A percentile compares a stretch with the other conserved stretches of the same genome.
These are phyloP conservation scores for roundworm (Caenorhabditis elegans) DNA, from an alignment of 1,140 invertebrate genomes.

Conservation along the genomic window DNA sequence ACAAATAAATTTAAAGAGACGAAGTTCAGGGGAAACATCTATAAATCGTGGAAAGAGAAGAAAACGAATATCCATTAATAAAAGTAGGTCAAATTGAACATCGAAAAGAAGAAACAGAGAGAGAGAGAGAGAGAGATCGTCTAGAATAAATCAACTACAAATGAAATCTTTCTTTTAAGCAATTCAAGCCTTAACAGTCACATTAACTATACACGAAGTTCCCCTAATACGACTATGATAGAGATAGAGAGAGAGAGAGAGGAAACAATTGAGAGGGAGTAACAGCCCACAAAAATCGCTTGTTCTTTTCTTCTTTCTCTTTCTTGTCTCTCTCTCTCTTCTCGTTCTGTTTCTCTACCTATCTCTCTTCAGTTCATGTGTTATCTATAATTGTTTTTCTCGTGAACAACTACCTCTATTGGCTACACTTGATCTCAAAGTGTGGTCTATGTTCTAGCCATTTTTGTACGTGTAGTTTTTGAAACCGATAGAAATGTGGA, in stretches of 20 bases:
- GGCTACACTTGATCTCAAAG: slow-evolving; percentile 18
- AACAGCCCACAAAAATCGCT: background rate
- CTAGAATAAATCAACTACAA: too few relatives aligned
- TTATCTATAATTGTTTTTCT: too few relatives aligned
- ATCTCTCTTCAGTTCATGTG: too few relatives aligned
- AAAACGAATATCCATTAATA: too few relatives aligned
- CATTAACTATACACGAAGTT: background rate
- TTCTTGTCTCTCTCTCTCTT: background rate
- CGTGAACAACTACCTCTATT: background rate
- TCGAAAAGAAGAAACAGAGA: too few relatives aligned
- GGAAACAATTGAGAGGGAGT: background rate
- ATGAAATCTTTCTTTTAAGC: too few relatives aligned
- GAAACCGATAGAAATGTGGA: background rate
- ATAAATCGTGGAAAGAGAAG: too few relatives aligned
- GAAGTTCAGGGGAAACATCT: too few relatives aligned
- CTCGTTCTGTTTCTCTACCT: background rate
- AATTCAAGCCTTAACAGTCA: background rate
- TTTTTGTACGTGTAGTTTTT: background rate
- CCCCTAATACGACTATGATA: background rate
- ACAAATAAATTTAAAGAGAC: too few relatives aligned
- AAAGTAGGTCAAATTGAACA: background rate
- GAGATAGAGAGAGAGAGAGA: background rate
- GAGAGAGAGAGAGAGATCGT: too few relatives aligned
- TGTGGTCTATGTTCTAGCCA: slow-evolving; percentile 15
- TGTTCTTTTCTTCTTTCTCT: background rate